A percentile compares a stretch with the other conserved stretches of the same genome.
phyloP scores from a whole-genome alignment of 2,113 vertebrate genomes.

The Mixornis gularis region DNA sequence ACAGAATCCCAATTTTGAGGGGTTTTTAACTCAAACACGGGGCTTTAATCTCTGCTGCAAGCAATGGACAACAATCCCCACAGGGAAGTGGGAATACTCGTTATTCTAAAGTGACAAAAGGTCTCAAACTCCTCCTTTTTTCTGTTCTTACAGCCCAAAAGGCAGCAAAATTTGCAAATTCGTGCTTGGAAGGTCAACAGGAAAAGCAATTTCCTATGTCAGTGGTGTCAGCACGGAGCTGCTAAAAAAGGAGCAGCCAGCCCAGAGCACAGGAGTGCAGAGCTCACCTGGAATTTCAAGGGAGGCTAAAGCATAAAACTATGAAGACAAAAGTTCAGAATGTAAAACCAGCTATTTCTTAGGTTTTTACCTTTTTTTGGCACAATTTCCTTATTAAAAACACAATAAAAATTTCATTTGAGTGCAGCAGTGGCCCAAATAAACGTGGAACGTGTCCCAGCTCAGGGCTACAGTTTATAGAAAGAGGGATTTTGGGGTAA shows the following conservation, averaged over 20 bases:
- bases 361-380: not conserved
- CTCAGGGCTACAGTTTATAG: not conserved
- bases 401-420: not conserved
- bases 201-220: constrained; percentile 12
- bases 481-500: not conserved
- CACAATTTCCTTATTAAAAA: not conserved
- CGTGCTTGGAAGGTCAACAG: not conserved
- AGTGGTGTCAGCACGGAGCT: not conserved
- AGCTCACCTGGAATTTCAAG: not conserved
- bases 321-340: not conserved
- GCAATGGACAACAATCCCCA: not conserved
- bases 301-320: not conserved
- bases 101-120: not conserved
- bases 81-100: not conserved
- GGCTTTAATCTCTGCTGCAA: not conserved
- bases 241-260: constrained; percentile 4
- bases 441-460: accelerated
- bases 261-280: not conserved
- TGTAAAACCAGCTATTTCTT: not conserved
- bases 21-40: not conserved
- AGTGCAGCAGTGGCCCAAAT: not conserved
- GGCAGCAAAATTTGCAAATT: not conserved
- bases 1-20: not conserved
- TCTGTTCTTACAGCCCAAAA: not conserved
- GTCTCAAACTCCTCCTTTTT: not conserved